Percentiles rank a stretch among this genome's conserved stretches.
These are phyloP conservation scores for Pseudeuparius sepicola DNA, from an alignment of 2,888 invertebrate genomes.

Conservation along the genomic window DNA sequence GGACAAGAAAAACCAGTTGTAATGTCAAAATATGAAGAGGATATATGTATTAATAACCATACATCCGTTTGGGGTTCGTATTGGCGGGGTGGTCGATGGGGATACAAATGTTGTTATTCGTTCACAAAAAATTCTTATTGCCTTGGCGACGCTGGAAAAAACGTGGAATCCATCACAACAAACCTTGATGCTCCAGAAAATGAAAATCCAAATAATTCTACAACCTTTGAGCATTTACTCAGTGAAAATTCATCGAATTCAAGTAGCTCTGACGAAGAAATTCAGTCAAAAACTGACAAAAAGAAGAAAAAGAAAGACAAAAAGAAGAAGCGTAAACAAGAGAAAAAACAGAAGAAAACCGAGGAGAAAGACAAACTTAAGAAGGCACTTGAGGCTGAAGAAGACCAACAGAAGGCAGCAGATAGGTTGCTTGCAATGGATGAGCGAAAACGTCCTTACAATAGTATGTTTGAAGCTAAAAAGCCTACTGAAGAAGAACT, in stretches of 20 bases:
- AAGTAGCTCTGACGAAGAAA: constrained; percentile 30
- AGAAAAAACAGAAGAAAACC: constrained; percentile 32
- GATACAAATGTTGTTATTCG: constrained; percentile 92
- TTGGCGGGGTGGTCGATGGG: constrained; percentile 92
- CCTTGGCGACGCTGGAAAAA: constrained; percentile 62
- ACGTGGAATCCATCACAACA: constrained; percentile 16
- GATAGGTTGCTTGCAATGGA: constrained; percentile 60
- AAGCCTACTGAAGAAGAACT: constrained; percentile 86
- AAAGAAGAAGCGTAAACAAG: constrained; percentile 38
- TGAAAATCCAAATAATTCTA: constrained; percentile 27
- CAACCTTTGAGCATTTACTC: too few relatives aligned
- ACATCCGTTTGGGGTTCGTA: constrained; percentile 92
- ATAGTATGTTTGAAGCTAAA: constrained; percentile 77
- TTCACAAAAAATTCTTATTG: constrained; percentile 82
- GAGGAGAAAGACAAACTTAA: constrained; percentile 47
- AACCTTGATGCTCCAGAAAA: constrained; percentile 11
- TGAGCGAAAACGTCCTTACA: constrained; percentile 88
- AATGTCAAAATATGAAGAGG: constrained; percentile 87
- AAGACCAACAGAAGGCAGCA: constrained; percentile 49
- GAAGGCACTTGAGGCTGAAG: constrained; percentile 57
- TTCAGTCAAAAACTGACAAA: constrained; percentile 31
- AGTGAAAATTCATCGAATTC: constrained; percentile 21
- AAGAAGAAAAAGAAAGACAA: constrained; percentile 42
- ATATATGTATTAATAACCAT: constrained; percentile 86
- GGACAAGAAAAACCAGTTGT: constrained; percentile 84